A percentile compares a stretch with the other conserved stretches of the same genome.
Conservation (phyloP, 2,888 invertebrate species). For the Thysanoteuthis rhombus region DNA sequence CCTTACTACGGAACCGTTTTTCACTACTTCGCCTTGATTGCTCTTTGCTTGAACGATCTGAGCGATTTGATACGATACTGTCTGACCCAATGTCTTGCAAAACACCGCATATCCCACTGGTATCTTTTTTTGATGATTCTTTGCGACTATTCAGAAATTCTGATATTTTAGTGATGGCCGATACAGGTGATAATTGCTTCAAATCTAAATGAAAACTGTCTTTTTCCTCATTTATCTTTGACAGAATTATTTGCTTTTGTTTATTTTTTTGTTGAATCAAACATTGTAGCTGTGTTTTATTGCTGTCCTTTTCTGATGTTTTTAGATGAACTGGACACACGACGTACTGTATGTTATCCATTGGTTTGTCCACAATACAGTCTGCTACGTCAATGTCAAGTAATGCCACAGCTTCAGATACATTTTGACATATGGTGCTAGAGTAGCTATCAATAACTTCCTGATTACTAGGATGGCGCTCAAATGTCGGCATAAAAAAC, state of each 20-base stretch:
- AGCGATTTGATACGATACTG: constrained; percentile 53
- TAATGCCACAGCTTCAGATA: constrained; percentile 59
- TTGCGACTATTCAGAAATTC: constrained; percentile 39
- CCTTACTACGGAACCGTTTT: constrained; percentile 52
- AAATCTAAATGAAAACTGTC: constrained; percentile 52
- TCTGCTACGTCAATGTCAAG: constrained; percentile 60
- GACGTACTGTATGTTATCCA: constrained; percentile 55
- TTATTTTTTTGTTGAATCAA: constrained; percentile 57
- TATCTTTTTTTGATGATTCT: constrained; percentile 39
- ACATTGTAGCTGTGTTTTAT: constrained; percentile 57
- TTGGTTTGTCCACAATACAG: constrained; percentile 52
- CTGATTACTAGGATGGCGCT: constrained; percentile 60
- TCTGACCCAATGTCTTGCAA: constrained; percentile 40
- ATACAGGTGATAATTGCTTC: constrained; percentile 48
- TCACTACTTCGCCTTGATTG: constrained; percentile 47
- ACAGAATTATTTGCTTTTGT: constrained; percentile 55
- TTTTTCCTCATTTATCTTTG: constrained; percentile 60
- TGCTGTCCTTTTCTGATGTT: constrained; percentile 48
- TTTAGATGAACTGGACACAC: constrained; percentile 52
- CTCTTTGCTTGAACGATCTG: constrained; percentile 50
- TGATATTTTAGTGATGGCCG: constrained; percentile 38
- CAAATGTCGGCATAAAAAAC: constrained; percentile 60
- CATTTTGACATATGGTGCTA: constrained; percentile 53
- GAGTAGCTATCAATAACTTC: constrained; percentile 60
- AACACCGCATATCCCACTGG: constrained; percentile 42